Evolutionary conservation across 2,113 vertebrate species (phyloP).

Genomic region (Bufo gargarizans): DNA sequence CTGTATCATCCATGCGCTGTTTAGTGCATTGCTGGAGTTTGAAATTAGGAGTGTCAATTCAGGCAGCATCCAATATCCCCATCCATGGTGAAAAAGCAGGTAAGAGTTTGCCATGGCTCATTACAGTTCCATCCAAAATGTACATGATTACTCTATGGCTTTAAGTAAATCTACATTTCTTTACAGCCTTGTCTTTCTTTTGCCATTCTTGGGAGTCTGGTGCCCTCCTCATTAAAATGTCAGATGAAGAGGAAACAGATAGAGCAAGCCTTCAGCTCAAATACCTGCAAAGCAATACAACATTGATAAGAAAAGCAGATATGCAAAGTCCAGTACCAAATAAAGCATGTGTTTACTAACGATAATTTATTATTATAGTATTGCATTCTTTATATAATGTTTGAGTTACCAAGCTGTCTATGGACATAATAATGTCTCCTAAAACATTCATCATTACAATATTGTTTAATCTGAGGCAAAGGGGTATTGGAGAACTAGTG

Average conservation of each 20-base stretch:
- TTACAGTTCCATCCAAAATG: slow-evolving; percentile 35
- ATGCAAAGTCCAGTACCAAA: not conserved
- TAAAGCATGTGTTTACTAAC: not conserved
- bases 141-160: slow-evolving; percentile 56
- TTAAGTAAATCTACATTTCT: slow-evolving; percentile 39
- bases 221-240: slow-evolving; percentile 41
- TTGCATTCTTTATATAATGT: too few species aligned
- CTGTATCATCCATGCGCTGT: slow-evolving; percentile 43
- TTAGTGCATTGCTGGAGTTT: slow-evolving; percentile 57
- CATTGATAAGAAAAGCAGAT: not conserved
- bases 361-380: too few species aligned
- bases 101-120: slow-evolving; percentile 33
- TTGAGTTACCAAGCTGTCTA: too few species aligned
- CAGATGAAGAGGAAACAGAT: slow-evolving; percentile 54
- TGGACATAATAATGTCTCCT: too few species aligned
- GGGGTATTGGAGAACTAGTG: too few species aligned
- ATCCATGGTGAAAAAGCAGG: slow-evolving; percentile 12
- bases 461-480: too few species aligned
- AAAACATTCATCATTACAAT: too few species aligned
- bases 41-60: slow-evolving; percentile 44
- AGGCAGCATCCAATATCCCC: slow-evolving; percentile 15
- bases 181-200: slow-evolving; percentile 44
- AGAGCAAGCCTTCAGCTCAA: slow-evolving; percentile 20
- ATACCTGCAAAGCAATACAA: slow-evolving; percentile 28
- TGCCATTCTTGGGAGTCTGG: slow-evolving; percentile 12